Conservation (phyloP, 1,140 invertebrate genomes). For the Drosophila ohnishii region DNA sequence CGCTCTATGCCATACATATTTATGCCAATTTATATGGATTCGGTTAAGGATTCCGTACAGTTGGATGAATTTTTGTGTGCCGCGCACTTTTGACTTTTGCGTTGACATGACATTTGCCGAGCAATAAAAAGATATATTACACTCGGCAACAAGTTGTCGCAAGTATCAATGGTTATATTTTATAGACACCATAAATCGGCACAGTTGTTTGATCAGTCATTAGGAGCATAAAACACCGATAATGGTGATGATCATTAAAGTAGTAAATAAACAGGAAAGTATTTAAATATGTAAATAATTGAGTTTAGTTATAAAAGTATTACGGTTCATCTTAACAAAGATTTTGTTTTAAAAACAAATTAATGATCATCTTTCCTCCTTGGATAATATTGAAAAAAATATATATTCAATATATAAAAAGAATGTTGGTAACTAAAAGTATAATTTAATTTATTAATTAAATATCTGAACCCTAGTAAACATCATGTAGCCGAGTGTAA, state of each 20-base stretch:
- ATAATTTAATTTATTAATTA: neutral
- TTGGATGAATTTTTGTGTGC: slow-evolving; percentile 22
- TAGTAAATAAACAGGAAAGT: neutral
- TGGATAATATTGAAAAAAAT: neutral
- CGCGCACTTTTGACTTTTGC: slow-evolving; percentile 75
- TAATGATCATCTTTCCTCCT: neutral
- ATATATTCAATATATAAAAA: too few relatives aligned
- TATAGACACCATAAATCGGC: slow-evolving; percentile 2
- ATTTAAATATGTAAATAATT: neutral
- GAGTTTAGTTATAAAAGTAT: neutral
- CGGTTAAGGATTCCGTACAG: slow-evolving; percentile 16
- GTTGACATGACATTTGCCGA: slow-evolving; percentile 76
- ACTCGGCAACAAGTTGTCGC: slow-evolving; percentile 33
- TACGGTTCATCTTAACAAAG: too few relatives aligned
- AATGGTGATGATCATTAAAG: neutral
- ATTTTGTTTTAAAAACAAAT: neutral
- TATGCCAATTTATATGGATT: slow-evolving; percentile 44
- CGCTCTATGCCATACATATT: slow-evolving; percentile 46
- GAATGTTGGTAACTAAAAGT: neutral
- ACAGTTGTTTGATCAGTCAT: slow-evolving; percentile 1
- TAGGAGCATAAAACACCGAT: neutral
- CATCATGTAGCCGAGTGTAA: slow-evolving; percentile 45
- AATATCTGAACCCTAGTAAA: neutral
- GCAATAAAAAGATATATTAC: slow-evolving; percentile 52
- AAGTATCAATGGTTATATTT: neutral